Evolutionary conservation across 2,113 vertebrate genomes (phyloP).

Genomic region (Parotia lawesii): DNA sequence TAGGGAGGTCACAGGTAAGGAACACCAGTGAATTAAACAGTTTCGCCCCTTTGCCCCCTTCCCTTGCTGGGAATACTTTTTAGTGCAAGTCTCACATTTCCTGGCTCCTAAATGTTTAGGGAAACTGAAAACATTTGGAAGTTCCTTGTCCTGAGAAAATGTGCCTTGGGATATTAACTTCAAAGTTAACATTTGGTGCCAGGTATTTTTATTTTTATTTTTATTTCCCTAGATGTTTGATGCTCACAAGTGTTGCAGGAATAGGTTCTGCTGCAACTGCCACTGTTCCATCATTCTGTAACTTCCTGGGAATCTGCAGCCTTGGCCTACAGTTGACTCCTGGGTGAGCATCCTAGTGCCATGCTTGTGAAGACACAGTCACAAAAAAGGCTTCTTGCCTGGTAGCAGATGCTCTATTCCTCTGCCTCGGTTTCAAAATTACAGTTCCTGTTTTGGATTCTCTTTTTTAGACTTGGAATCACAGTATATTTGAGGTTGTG

Average conservation of each 20-base stretch:
- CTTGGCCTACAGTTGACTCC: not conserved
- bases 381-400: not conserved
- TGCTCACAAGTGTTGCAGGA: not conserved
- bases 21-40: not conserved
- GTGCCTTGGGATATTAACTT: not conserved
- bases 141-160: not conserved
- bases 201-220: not conserved
- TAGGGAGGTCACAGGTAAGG: not conserved
- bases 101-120: not conserved
- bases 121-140: not conserved
- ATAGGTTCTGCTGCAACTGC: not conserved
- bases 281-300: not conserved
- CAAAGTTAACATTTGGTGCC: not conserved
- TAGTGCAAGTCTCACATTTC: not conserved
- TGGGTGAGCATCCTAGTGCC: not conserved
- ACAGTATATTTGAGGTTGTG: not conserved
- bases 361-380: not conserved
- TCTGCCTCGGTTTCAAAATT: not conserved
- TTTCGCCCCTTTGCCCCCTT: not conserved
- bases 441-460: not conserved
- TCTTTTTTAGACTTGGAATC: not conserved
- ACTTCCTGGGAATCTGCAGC: not conserved
- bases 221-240: not conserved
- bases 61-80: not conserved
- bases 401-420: not conserved